Evolutionary conservation across 2,797 vertebrate genomes (phyloP), one percentile per base, ranked within the genome.

Genomic region (Psittacula echo): DNA sequence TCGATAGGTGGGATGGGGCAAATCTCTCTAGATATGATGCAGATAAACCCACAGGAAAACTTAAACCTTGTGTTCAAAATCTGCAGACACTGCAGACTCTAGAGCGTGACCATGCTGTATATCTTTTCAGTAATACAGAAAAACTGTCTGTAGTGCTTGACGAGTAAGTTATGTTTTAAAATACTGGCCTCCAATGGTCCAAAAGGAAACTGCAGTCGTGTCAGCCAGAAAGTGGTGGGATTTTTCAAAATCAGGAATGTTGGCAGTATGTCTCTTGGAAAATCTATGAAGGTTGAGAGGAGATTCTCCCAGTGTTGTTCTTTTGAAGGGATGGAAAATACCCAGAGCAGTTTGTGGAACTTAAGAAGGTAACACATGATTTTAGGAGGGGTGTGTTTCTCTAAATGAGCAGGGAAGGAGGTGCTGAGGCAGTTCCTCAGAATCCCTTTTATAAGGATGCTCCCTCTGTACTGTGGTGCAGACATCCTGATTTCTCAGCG

Each of bases 291-390:
- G 29, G 65, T 71, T 78, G 62, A 80, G 42, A 61, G 24, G 37
- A 61, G 29, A 1, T 41, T 70, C 51, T 81, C 26, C 18, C 18
- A 13, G 0, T 41, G 11, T 24, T 84, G 11, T 60, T 66, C 24
- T 68, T 81, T 24, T 67, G 44, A 75, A 45, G 12, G 21, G 9
- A 27, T 67, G 44, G 30, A 5, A 68, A 72, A 73, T 27, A 0
- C 0, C 10, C 23, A 32, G 10, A 66, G n/a, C 24, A 53, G 12
- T 30, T 73, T 13, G 2, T 79, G 32, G 44, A 93, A 64, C 11
- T 78, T 54, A 47, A 34, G 11, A 85, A 53, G 1, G 3, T 53
- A 76, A 44, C 22, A 21, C 0, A 0, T 41, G 21, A 24, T 45
- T 81, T 90, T 66, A 51, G 51, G 41, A 68, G 21, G 12, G 5